Base-by-base conservation (phyloP, 2,888 invertebrate genomes). In the Oeneis ivallda region DNA sequence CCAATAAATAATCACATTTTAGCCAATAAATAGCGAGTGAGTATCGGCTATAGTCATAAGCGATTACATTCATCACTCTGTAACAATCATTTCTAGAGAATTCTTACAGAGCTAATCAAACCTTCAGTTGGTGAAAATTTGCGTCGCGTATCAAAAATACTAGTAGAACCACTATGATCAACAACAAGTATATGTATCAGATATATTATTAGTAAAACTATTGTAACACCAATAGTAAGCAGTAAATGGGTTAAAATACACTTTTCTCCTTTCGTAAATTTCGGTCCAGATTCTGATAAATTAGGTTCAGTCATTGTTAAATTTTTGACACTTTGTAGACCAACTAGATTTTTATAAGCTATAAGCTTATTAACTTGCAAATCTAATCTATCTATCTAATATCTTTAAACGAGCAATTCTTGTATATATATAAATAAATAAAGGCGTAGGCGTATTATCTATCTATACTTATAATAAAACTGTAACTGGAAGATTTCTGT, bases 231-330 rank as follows among this genome's bases (percentile, higher is more conserved):
- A 47, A 86, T 80, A 0, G 85, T 85, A 13, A 82, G 50, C 5
- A 83, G 66, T 34, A 85, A 64, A 69, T 87, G 88, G 0, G 70
- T 61, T 54, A 81, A 84, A 15, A 89, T 76, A 72, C 89, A 89
- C 79, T 85, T 88, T 71, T 88, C 89, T 6, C 89, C 89, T 73
- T 75, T 82, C 37, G 88, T 88, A 70, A 81, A 86, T 77, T 82
- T 84, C 39, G 67, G 56, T 32, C 10, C 1, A 11, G 59, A 34
- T 45, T 15, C 58, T 9, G 15, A 52, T 19, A 6, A n/a, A 13
- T n/a, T 34, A 7, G 47, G 34, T 34, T 41, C 49, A 10, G 17
- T 50, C 64, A 64, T 64, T 50, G 4, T 56, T 11, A 34, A 8
- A 15, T 11, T n/a, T n/a, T n/a, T 41, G 50, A 52, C 9, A 15